Evolutionary conservation across 2,888 invertebrate species (phyloP), one percentile per base, ranked within the genome.

Genomic region (Stenchaetothrips biformis): DNA sequence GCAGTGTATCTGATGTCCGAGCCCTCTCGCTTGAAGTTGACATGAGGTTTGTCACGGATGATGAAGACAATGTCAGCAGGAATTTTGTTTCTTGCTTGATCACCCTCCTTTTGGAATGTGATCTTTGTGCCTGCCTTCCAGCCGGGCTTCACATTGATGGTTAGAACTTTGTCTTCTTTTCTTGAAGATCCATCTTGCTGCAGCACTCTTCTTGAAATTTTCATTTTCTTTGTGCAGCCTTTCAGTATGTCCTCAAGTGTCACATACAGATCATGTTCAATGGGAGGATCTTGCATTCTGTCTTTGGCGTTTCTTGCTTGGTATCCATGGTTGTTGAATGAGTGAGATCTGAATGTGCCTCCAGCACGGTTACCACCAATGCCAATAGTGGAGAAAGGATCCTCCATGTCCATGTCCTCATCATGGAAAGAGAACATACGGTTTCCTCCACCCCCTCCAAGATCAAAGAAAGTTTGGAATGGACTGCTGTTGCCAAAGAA

Each of bases 121-220:
- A 98, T 97, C 88, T 97, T 98, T 0, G 98, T 98, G 48, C 98
- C 98, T 0, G 97, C 95, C 87, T 98, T 98, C 98, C 98, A 98
- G 16, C 98, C 98, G 0, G 97, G 97, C 86, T 98, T 98, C 0
- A 98, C 95, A 83, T 96, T 96, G 82, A 98, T 96, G 21, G 96
- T 96, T 59, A 96, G 87, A 18, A 98, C 96, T 88, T 98, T 98
- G 85, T 98, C 98, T 87, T 98, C 98, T 84, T 94, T 95, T 84
- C 92, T 92, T 0, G 93, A 90, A 0, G 92, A 91, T 18, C 97
- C 96, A 86, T 98, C 97, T 0, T 94, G 90, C 82, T 93, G 93
- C 78, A 95, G 89, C 0, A 96, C 95, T 85, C 97, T 92, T 80
- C 98, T 92, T 0, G 97, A 98, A 83, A 99, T 99, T 87, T 99